phyloP scores from a whole-genome alignment of 2,797 vertebrate species.

The Pangasius krempfi region DNA sequence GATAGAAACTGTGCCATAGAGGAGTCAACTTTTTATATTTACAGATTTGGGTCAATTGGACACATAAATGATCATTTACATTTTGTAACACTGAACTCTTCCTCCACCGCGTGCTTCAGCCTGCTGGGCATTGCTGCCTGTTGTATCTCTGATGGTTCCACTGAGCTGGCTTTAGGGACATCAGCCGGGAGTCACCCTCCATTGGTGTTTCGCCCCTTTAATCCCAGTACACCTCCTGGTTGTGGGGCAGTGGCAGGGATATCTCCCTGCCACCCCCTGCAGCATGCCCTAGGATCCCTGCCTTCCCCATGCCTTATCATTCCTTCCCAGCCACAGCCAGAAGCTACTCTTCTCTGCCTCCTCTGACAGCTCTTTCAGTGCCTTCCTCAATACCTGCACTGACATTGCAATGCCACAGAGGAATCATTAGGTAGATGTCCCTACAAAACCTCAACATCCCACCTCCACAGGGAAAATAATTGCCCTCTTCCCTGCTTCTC shows the following conservation, averaged over 20 bases:
- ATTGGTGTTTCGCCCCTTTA: neutral
- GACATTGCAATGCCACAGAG: neutral
- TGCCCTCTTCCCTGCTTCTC: neutral
- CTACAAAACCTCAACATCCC: neutral
- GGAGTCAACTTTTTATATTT: neutral
- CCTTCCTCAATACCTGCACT: neutral
- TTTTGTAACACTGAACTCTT: neutral
- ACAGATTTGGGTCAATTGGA: neutral
- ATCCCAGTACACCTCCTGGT: neutral
- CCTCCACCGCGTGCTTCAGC: neutral
- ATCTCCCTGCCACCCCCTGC: neutral
- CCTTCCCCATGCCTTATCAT: neutral
- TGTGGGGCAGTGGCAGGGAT: neutral
- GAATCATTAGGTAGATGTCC: neutral
- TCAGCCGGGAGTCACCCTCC: neutral
- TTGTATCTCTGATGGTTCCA: neutral
- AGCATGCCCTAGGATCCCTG: neutral
- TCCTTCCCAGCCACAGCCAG: neutral
- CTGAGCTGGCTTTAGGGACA: neutral
- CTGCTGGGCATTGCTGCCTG: neutral
- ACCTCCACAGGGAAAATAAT: neutral
- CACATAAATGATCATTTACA: neutral
- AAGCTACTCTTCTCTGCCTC: neutral
- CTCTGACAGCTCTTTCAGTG: neutral
- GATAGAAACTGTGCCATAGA: neutral